Conservation (phyloP, 2,113 vertebrate genomes). For the Xenotilapia caudafasciata region DNA sequence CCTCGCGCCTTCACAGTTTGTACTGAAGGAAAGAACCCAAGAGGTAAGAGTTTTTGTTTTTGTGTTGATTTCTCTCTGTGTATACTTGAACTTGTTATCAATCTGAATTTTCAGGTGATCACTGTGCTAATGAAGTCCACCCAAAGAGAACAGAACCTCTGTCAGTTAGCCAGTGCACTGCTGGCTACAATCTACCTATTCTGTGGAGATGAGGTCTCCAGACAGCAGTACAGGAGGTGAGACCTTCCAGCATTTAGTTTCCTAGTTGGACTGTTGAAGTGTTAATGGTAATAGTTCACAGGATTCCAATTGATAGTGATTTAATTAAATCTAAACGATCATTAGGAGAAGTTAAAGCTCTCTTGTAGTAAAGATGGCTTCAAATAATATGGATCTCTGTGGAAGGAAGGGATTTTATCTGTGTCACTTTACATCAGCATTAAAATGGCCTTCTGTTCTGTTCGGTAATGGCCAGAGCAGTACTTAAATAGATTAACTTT, state of each 20-base stretch:
- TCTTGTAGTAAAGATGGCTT: background rate
- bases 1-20: constrained; percentile 88
- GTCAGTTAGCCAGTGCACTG: constrained; percentile 51
- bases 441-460: background rate
- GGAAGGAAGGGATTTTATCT: background rate
- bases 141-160: constrained; percentile 54
- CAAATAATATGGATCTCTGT: background rate
- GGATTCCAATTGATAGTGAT: background rate
- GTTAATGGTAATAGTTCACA: background rate
- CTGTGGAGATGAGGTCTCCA: constrained; percentile 89
- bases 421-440: background rate
- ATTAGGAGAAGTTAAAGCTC: background rate
- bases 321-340: background rate
- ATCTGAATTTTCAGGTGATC: constrained; percentile 71
- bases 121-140: constrained; percentile 79
- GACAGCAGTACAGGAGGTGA: constrained; percentile 89
- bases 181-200: constrained; percentile 82
- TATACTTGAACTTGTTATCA: background rate
- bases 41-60: constrained; percentile 69
- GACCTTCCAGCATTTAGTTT: background rate
- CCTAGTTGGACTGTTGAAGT: background rate
- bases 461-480: background rate
- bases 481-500: background rate
- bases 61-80: background rate
- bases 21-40: constrained; percentile 83